Percentiles rank a stretch among this genome's conserved stretches.
These are phyloP conservation scores for Mesembrinibis cayennensis DNA, from an alignment of 2,113 vertebrate species.

Conservation along the genomic window DNA sequence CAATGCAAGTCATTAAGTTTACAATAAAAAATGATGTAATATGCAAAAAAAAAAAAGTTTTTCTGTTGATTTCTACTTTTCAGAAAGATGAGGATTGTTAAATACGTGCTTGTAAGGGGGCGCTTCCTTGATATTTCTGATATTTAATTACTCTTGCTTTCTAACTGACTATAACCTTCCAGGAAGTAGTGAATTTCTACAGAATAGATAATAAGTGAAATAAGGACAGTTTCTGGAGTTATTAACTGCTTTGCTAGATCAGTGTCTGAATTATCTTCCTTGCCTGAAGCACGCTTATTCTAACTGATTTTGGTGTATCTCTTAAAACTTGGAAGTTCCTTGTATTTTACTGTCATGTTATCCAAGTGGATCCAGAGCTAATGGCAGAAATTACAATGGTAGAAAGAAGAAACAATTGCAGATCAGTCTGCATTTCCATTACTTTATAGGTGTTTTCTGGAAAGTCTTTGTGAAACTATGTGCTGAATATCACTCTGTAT, in stretches of 20 bases:
- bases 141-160: not conserved
- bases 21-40: not conserved
- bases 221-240: not conserved
- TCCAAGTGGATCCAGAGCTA: not conserved
- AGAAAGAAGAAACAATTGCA: not conserved
- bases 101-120: not conserved
- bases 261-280: not conserved
- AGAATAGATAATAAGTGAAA: not conserved
- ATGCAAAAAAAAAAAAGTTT: not conserved
- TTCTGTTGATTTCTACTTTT: not conserved
- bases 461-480: not conserved
- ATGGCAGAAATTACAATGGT: not conserved
- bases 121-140: not conserved
- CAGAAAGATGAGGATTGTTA: not conserved
- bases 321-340: not conserved
- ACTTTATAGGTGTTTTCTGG: not conserved
- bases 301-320: not conserved
- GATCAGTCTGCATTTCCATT: not conserved
- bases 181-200: not conserved
- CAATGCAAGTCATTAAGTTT: not conserved
- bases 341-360: not conserved
- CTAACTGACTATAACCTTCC: not conserved
- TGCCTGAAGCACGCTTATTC: not conserved
- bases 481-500: not conserved
- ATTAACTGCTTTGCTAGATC: not conserved